phyloP scores from a whole-genome alignment of 2,888 invertebrate species.

The Cetonia aurata region DNA sequence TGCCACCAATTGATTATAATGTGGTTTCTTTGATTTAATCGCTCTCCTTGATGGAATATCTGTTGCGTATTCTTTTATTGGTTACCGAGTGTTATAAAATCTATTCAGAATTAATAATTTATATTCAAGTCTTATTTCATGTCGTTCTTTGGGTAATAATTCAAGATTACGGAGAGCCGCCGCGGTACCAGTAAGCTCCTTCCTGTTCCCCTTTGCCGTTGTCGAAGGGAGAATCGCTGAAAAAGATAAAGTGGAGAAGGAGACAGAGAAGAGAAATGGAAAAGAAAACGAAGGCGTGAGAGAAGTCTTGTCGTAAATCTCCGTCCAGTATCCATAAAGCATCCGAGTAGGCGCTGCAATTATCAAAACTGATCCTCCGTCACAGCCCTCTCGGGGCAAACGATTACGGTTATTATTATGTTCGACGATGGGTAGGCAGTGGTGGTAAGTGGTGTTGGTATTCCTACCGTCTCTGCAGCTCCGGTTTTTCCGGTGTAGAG shows the following conservation, averaged over 20 bases:
- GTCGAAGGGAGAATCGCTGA: slow-evolving; percentile 20
- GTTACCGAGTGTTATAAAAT: not conserved
- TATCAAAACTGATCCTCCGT: slow-evolving; percentile 53
- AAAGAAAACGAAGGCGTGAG: slow-evolving; percentile 20
- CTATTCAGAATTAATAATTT: slow-evolving; percentile 28
- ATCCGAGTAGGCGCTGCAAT: slow-evolving; percentile 53
- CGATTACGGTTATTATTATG: slow-evolving; percentile 54
- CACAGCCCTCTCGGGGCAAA: slow-evolving; percentile 50
- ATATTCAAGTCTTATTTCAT: slow-evolving; percentile 30
- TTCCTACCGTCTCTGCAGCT: slow-evolving; percentile 26
- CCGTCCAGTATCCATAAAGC: slow-evolving; percentile 54
- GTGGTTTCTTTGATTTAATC: too few relatives aligned
- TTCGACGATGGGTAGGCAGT: slow-evolving; percentile 36
- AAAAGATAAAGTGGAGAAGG: slow-evolving; percentile 8
- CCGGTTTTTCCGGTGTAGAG: slow-evolving; percentile 34
- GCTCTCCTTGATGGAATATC: too few relatives aligned
- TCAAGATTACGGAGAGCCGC: slow-evolving; percentile 29
- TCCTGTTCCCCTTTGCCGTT: slow-evolving; percentile 3
- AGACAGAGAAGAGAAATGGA: slow-evolving; percentile 20
- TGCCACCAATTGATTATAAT: too few relatives aligned
- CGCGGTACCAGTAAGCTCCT: slow-evolving; percentile 16
- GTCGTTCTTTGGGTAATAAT: slow-evolving; percentile 23
- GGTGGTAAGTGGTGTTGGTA: slow-evolving; percentile 20
- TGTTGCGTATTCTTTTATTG: too few relatives aligned
- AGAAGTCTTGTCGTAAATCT: slow-evolving; percentile 48